Conservation (phyloP, 2,888 invertebrate genomes). For the Eupeodes latifasciatus region DNA sequence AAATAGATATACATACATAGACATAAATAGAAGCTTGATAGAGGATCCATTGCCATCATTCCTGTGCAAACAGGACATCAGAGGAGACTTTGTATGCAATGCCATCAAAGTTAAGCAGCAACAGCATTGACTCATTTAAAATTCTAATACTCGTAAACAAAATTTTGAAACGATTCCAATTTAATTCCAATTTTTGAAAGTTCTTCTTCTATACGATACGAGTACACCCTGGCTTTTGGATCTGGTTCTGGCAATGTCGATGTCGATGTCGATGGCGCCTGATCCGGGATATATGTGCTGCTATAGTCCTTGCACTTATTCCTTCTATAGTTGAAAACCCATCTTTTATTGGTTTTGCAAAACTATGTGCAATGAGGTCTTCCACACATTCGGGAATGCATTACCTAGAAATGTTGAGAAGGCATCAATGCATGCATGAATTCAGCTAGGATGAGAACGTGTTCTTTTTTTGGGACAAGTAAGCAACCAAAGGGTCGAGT, state of each 20-base stretch:
- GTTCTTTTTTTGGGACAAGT: conserved; percentile 44
- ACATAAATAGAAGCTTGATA: neutral
- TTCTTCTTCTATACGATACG: conserved; percentile 20
- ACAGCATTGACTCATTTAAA: conserved; percentile 73
- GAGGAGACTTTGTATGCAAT: conserved; percentile 25
- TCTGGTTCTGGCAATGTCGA: too few species aligned
- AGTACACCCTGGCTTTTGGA: too few species aligned
- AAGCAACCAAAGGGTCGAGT: neutral
- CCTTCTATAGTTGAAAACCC: neutral
- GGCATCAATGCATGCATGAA: conserved; percentile 61
- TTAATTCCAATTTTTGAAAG: conserved; percentile 76
- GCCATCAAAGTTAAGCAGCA: conserved; percentile 55
- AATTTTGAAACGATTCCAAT: conserved; percentile 76
- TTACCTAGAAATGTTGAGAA: conserved; percentile 35
- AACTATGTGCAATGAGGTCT: conserved; percentile 71
- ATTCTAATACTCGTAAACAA: conserved; percentile 75
- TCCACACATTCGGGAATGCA: conserved; percentile 69
- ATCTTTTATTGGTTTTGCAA: conserved; percentile 68
- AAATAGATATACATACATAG: too few species aligned
- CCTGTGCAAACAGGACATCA: neutral
- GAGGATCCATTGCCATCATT: conserved; percentile 18
- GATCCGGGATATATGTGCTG: neutral
- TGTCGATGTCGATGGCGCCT: neutral
- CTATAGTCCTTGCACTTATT: neutral
- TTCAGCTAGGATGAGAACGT: conserved; percentile 45